Conservation (phyloP, 2,113 vertebrate genomes). For the Ovis canadensis region DNA sequence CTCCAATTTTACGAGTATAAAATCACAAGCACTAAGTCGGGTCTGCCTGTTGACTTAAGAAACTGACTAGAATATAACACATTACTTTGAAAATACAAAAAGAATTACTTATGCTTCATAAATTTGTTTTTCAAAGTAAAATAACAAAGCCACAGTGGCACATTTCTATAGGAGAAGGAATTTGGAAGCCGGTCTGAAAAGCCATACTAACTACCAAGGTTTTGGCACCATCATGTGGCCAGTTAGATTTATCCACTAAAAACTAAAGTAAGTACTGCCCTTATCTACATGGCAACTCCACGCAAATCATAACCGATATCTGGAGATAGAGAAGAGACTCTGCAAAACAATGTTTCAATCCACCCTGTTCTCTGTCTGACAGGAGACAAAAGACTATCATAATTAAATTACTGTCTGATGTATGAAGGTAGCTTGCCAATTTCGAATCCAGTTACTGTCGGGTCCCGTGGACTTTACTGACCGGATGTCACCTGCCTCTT, state of each 20-base stretch:
- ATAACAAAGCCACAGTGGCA: background rate
- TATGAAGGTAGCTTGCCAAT: background rate
- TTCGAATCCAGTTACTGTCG: background rate
- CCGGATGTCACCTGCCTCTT: background rate
- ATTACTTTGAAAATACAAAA: background rate
- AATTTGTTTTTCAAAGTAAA: constrained; percentile 5
- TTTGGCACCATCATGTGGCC: constrained; percentile 72
- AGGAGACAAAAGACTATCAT: background rate
- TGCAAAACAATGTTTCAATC: background rate
- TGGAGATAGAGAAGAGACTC: background rate
- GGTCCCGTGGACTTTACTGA: background rate
- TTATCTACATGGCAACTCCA: background rate
- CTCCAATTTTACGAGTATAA: background rate
- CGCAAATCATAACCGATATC: background rate
- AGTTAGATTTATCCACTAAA: background rate
- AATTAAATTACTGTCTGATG: background rate
- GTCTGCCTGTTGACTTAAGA: background rate
- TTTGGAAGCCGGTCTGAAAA: background rate
- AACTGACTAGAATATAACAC: background rate
- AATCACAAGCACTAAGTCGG: background rate
- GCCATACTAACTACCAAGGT: background rate
- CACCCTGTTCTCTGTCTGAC: background rate
- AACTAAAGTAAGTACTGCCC: background rate
- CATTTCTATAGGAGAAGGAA: background rate
- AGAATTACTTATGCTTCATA: background rate